These are phyloP conservation scores for Asarcornis scutulata DNA, from an alignment of 2,113 vertebrate species.

Conservation along the genomic window DNA sequence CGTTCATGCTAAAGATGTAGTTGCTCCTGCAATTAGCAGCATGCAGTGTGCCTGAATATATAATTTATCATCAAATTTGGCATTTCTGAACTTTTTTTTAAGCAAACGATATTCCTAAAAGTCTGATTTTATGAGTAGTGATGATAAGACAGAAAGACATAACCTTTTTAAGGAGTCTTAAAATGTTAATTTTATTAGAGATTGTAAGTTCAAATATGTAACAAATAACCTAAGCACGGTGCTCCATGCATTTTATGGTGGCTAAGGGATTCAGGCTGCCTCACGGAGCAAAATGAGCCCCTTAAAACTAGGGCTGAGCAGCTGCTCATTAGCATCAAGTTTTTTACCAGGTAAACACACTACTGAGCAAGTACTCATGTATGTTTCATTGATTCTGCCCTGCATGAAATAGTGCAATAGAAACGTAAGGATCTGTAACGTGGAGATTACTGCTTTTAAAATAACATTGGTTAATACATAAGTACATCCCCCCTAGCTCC, in stretches of 20 bases:
- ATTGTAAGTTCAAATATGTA: background rate
- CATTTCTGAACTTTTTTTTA: slow-evolving; percentile 7
- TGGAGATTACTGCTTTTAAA: slow-evolving; percentile 51
- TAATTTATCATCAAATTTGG: background rate
- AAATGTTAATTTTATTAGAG: background rate
- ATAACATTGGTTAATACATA: background rate
- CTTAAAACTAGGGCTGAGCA: slow-evolving; percentile 13
- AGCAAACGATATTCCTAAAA: background rate
- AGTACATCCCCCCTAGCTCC: background rate
- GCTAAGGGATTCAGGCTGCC: background rate
- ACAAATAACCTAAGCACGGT: background rate
- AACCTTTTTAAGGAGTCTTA: background rate
- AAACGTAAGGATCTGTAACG: background rate
- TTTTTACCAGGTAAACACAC: slow-evolving; percentile 33
- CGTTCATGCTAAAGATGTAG: background rate
- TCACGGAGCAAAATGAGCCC: background rate
- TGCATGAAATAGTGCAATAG: background rate
- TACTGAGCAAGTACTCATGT: slow-evolving; percentile 1
- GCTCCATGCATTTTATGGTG: background rate
- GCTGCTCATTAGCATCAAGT: slow-evolving; percentile 35
- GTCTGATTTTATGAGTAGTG: background rate
- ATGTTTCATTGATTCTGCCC: slow-evolving; percentile 48
- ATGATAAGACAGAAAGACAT: background rate
- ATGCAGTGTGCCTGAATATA: background rate
- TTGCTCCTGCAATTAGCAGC: background rate